Conservation (phyloP, 2,797 vertebrate genomes). For the Pterois miles region DNA sequence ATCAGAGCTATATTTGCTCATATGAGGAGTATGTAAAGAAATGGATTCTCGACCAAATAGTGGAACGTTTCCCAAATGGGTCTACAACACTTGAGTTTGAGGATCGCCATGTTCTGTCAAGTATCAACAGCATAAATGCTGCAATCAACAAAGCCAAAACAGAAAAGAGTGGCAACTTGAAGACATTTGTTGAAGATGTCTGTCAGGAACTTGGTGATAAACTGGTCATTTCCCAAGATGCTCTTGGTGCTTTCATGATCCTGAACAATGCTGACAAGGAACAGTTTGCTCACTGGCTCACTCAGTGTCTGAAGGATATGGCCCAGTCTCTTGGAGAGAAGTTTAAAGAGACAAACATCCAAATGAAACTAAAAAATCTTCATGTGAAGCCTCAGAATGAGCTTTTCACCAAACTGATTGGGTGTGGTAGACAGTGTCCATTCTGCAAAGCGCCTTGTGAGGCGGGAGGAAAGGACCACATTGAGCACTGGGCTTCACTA, state of each 20-base stretch:
- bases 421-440: constrained; percentile 78
- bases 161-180: background rate
- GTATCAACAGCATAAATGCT: constrained; percentile 38
- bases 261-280: constrained; percentile 57
- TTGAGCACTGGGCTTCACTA: constrained; percentile 53
- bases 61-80: background rate
- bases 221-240: constrained; percentile 64
- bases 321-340: background rate
- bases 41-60: constrained; percentile 41
- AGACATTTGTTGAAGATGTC: constrained; percentile 59
- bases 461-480: constrained; percentile 55
- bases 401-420: constrained; percentile 69
- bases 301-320: constrained; percentile 44
- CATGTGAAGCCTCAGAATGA: constrained; percentile 63
- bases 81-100: constrained; percentile 22
- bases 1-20: background rate
- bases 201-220: constrained; percentile 63
- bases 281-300: constrained; percentile 63
- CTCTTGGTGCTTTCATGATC: constrained; percentile 52
- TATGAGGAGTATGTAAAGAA: constrained; percentile 54
- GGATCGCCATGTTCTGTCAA: constrained; percentile 8
- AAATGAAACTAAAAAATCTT: background rate
- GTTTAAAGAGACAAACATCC: background rate
- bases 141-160: constrained; percentile 49
- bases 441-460: constrained; percentile 77